Conservation (phyloP, 2,888 invertebrate genomes). For the Drosophila melanosoma region DNA sequence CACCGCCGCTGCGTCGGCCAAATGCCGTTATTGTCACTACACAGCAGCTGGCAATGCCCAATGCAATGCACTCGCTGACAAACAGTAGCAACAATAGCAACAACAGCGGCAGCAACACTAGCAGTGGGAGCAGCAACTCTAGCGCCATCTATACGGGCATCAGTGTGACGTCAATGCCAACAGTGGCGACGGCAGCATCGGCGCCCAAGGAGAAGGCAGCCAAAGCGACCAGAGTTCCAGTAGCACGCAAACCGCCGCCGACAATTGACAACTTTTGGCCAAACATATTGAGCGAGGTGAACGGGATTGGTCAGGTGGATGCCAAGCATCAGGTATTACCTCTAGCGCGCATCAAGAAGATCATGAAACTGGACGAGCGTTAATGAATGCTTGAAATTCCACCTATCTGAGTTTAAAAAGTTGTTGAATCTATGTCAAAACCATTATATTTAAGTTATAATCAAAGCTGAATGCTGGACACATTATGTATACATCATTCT, state of each 20-base stretch:
- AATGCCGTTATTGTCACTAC: slow-evolving; percentile 61
- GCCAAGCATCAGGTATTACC: slow-evolving; percentile 97
- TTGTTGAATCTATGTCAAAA: no score
- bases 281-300: slow-evolving; percentile 92
- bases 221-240: slow-evolving; percentile 61
- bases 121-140: slow-evolving; percentile 12
- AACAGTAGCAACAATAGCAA: slow-evolving; percentile 29
- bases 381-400: background rate
- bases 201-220: slow-evolving; percentile 70
- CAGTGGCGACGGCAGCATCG: slow-evolving; percentile 21
- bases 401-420: no score
- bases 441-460: no score
- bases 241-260: slow-evolving; percentile 80
- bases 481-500: no score
- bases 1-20: slow-evolving; percentile 45
- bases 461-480: no score
- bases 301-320: slow-evolving; percentile 90
- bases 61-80: slow-evolving; percentile 37
- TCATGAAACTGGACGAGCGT: slow-evolving; percentile 98
- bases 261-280: slow-evolving; percentile 93
- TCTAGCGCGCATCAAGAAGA: slow-evolving; percentile 98
- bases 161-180: slow-evolving; percentile 49
- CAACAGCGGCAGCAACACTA: slow-evolving; percentile 28
- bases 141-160: slow-evolving; percentile 38
- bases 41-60: slow-evolving; percentile 49